Conservation (phyloP, 2,888 invertebrate genomes). For the Brenthis ino region DNA sequence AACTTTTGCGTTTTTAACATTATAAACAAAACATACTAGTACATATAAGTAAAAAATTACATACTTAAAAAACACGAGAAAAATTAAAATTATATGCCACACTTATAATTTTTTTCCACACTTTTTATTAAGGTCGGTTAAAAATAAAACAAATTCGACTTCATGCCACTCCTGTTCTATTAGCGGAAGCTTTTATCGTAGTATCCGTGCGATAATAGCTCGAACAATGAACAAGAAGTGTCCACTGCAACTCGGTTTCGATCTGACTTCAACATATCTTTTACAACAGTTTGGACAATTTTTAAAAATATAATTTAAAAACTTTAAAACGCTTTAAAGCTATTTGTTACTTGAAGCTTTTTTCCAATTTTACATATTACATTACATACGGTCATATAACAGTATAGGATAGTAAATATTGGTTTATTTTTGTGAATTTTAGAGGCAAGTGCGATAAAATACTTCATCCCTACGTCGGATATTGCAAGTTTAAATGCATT, state of each 20-base stretch:
- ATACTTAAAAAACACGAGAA: not conserved
- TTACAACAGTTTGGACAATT: not conserved
- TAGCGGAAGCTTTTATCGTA: conserved; percentile 42
- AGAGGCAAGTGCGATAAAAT: too few relatives aligned
- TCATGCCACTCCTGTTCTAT: conserved; percentile 26
- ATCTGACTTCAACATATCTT: conserved; percentile 4
- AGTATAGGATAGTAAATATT: too few relatives aligned
- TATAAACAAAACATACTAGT: too few relatives aligned
- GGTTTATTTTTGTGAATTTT: too few relatives aligned
- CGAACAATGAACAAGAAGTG: conserved; percentile 34
- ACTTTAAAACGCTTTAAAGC: too few relatives aligned
- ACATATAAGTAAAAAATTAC: not conserved
- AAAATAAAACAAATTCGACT: conserved; percentile 14
- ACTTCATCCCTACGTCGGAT: too few relatives aligned
- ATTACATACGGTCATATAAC: too few relatives aligned
- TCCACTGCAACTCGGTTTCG: conserved; percentile 19
- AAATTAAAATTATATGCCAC: not conserved
- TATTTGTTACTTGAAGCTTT: too few relatives aligned
- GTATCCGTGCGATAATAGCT: conserved; percentile 33
- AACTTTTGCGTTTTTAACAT: not conserved
- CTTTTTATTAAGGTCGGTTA: not conserved
- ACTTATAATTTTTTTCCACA: not conserved
- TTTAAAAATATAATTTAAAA: too few relatives aligned
- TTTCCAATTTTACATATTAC: too few relatives aligned
- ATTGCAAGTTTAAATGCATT: too few relatives aligned